phyloP scores from a whole-genome alignment of 2,113 vertebrate species.

The Nymphicus hollandicus region DNA sequence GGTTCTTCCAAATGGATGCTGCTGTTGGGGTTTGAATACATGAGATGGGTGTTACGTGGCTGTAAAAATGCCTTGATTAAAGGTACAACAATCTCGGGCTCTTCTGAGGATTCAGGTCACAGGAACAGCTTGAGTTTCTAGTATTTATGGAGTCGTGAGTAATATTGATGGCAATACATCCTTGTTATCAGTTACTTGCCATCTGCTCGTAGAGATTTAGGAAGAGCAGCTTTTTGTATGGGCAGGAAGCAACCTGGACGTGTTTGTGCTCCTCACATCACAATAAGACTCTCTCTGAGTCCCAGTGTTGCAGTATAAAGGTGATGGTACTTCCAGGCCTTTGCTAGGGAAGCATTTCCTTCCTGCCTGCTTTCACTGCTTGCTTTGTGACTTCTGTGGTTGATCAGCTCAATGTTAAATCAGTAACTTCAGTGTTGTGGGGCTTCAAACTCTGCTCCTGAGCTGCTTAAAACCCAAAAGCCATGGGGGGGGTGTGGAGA shows the following conservation, averaged over 20 bases:
- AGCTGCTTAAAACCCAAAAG: background rate
- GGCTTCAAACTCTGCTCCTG: background rate
- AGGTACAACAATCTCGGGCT: background rate
- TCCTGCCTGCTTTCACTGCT: background rate
- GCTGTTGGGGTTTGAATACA: background rate
- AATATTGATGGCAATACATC: slow-evolving; percentile 52
- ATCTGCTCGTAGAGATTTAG: slow-evolving; percentile 42
- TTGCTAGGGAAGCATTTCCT: background rate
- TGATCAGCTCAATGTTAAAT: background rate
- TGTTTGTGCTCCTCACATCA: background rate
- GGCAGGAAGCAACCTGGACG: background rate
- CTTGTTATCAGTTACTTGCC: slow-evolving; percentile 37
- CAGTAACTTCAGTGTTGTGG: background rate
- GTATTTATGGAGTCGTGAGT: slow-evolving; percentile 34
- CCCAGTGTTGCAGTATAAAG: background rate
- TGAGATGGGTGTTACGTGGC: background rate
- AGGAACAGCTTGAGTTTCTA: slow-evolving; percentile 52
- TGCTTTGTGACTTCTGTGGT: background rate
- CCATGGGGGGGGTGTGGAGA: background rate
- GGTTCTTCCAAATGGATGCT: background rate
- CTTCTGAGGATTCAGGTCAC: background rate
- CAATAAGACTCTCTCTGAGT: background rate
- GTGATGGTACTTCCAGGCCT: background rate
- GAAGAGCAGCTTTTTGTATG: background rate
- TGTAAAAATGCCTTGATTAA: background rate